Evolutionary conservation across 2,888 invertebrate species (phyloP).

Genomic region (Diadegma fenestrale): DNA sequence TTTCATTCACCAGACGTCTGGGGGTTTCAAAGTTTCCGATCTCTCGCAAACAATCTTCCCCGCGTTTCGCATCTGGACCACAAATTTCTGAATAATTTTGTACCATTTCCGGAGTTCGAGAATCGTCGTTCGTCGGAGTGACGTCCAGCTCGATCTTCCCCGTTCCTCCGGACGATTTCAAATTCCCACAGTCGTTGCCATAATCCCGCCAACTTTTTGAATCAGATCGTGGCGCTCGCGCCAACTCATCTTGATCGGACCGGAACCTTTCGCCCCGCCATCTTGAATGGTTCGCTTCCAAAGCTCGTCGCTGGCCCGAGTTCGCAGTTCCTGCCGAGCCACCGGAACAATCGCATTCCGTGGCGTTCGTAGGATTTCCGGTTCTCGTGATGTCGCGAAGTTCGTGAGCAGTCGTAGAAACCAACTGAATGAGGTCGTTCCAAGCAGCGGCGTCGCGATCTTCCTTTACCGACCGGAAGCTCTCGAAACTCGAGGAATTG

Average conservation of each 20-base stretch:
- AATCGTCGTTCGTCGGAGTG: slow-evolving; percentile 12
- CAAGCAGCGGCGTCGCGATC: slow-evolving; percentile 45
- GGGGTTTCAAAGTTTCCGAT: slow-evolving; percentile 33
- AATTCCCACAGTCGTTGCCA: background rate
- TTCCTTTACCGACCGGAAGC: slow-evolving; percentile 53
- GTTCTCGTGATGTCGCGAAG: slow-evolving; percentile 42
- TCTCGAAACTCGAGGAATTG: slow-evolving; percentile 48
- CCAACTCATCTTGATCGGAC: background rate
- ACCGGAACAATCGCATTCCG: background rate
- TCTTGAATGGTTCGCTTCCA: slow-evolving; percentile 5
- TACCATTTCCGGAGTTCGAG: slow-evolving; percentile 9
- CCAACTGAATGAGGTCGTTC: slow-evolving; percentile 58
- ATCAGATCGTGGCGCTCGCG: background rate
- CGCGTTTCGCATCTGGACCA: slow-evolving; percentile 2
- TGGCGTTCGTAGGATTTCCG: background rate
- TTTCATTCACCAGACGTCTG: slow-evolving; percentile 42
- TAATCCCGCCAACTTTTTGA: slow-evolving; percentile 14
- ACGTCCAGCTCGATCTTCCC: slow-evolving; percentile 14
- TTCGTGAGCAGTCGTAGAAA: slow-evolving; percentile 60
- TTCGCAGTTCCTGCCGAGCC: background rate
- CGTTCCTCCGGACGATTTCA: slow-evolving; percentile 16
- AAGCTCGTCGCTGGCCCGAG: background rate
- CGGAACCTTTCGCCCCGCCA: background rate
- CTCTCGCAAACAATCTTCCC: slow-evolving; percentile 41
- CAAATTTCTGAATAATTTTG: slow-evolving; percentile 49